Conservation (phyloP, 2,888 invertebrate species). For the Caradrina kadenii region DNA sequence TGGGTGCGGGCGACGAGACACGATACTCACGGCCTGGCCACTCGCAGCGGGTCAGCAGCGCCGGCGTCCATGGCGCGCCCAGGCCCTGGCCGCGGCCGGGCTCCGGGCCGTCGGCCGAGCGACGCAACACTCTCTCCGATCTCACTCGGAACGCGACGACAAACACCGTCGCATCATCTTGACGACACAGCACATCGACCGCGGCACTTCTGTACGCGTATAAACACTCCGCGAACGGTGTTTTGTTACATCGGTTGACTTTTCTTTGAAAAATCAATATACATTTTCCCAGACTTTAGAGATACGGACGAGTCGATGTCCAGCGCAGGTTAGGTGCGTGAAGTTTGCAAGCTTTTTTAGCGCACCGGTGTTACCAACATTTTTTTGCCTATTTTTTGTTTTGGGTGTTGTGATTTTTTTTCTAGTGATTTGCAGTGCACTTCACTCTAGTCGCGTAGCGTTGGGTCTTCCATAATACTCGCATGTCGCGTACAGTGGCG, state of each 20-base stretch:
- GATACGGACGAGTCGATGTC: slow-evolving; percentile 91
- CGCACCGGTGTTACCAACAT: slow-evolving; percentile 91
- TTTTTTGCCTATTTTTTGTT: slow-evolving; percentile 91
- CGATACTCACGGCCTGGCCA: slow-evolving; percentile 90
- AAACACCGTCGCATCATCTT: slow-evolving; percentile 89
- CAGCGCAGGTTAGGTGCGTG: slow-evolving; percentile 91
- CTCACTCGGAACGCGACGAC: slow-evolving; percentile 88
- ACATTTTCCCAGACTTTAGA: slow-evolving; percentile 90
- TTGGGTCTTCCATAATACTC: slow-evolving; percentile 86
- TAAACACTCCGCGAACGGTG: slow-evolving; percentile 90
- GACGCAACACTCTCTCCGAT: slow-evolving; percentile 89
- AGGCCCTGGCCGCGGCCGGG: slow-evolving; percentile 89
- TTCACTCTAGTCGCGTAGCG: slow-evolving; percentile 77
- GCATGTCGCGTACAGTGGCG: slow-evolving; percentile 72
- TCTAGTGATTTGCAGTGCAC: slow-evolving; percentile 85
- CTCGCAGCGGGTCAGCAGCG: slow-evolving; percentile 88
- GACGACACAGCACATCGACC: slow-evolving; percentile 89
- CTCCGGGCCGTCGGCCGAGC: slow-evolving; percentile 88
- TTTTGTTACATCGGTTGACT: slow-evolving; percentile 91
- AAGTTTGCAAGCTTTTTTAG: slow-evolving; percentile 91
- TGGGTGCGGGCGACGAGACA: slow-evolving; percentile 62
- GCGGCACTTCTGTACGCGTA: slow-evolving; percentile 87
- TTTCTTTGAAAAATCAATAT: slow-evolving; percentile 91
- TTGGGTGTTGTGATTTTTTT: slow-evolving; percentile 90
- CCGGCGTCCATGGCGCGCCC: slow-evolving; percentile 89